Percentiles rank a stretch among this genome's conserved stretches.
These are phyloP conservation scores for Molossus alvarezi DNA, from an alignment of 2,797 vertebrate genomes.

Conservation along the genomic window DNA sequence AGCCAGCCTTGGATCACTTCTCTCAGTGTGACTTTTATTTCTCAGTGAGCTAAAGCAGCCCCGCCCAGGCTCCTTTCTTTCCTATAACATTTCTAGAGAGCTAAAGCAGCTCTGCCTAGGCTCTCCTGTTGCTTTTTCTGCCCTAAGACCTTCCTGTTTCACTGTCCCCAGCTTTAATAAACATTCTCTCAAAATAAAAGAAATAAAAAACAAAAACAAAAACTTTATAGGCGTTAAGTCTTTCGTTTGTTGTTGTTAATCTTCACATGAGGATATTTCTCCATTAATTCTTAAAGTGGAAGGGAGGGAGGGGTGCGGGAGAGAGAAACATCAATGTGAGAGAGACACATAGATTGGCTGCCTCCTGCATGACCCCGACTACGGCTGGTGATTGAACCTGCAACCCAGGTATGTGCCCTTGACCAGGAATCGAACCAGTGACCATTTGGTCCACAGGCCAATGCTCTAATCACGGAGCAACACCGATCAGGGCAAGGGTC, in stretches of 20 bases:
- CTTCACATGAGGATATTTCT: too few relatives aligned
- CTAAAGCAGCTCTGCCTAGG: background rate
- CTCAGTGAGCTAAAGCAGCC: background rate
- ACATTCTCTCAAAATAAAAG: background rate
- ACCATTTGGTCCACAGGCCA: too few relatives aligned
- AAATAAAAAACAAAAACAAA: background rate
- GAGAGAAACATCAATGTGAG: too few relatives aligned
- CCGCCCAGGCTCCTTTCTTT: background rate
- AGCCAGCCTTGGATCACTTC: background rate
- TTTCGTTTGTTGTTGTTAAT: too few relatives aligned
- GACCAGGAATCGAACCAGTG: too few relatives aligned
- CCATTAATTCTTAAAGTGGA: too few relatives aligned
- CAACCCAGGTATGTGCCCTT: too few relatives aligned
- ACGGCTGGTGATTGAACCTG: too few relatives aligned
- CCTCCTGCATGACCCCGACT: too few relatives aligned
- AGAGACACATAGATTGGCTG: too few relatives aligned
- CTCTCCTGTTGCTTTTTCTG: background rate
- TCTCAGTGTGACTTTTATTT: background rate
- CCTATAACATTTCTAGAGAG: background rate
- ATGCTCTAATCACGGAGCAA: too few relatives aligned
- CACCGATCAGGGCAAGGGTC: background rate
- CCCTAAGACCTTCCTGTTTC: background rate
- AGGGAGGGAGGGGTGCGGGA: too few relatives aligned
- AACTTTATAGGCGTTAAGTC: background rate
- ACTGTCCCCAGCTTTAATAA: background rate